Evolutionary conservation across 2,113 vertebrate genomes (phyloP).

Genomic region (Nasalis larvatus): DNA sequence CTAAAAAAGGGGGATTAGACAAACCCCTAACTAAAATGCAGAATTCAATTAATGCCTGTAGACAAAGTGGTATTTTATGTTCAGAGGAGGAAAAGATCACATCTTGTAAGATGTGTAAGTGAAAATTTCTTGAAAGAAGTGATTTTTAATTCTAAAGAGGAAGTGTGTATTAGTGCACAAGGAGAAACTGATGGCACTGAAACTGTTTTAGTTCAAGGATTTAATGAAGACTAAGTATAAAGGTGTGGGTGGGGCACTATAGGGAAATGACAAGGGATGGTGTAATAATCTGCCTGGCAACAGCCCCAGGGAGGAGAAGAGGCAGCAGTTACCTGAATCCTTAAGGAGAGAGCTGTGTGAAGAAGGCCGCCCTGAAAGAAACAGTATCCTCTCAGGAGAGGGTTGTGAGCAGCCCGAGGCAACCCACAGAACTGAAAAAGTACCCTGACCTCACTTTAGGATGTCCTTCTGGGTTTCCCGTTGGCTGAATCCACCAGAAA

Average conservation of each 20-base stretch:
- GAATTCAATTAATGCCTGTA: neutral
- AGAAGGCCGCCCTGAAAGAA: neutral
- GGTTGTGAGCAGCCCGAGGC: neutral
- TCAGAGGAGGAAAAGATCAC: neutral
- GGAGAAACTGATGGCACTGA: neutral
- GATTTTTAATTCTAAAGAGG: neutral
- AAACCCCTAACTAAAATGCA: neutral
- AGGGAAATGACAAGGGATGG: neutral
- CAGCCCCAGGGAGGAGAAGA: neutral
- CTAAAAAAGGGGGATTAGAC: neutral
- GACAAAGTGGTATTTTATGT: neutral
- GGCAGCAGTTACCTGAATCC: neutral
- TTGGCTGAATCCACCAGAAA: neutral
- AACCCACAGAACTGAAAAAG: neutral
- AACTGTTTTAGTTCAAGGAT: neutral
- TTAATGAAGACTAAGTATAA: no score
- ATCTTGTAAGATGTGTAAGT: neutral
- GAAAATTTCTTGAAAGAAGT: neutral
- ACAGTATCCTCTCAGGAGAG: neutral
- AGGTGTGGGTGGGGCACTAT: neutral
- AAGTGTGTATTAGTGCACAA: neutral
- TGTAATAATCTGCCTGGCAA: no score
- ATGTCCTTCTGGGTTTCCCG: neutral
- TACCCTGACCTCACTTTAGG: neutral
- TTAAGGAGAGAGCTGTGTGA: neutral